These are phyloP conservation scores for Labrus mixtus DNA, from an alignment of 2,113 vertebrate genomes.

Conservation along the genomic window DNA sequence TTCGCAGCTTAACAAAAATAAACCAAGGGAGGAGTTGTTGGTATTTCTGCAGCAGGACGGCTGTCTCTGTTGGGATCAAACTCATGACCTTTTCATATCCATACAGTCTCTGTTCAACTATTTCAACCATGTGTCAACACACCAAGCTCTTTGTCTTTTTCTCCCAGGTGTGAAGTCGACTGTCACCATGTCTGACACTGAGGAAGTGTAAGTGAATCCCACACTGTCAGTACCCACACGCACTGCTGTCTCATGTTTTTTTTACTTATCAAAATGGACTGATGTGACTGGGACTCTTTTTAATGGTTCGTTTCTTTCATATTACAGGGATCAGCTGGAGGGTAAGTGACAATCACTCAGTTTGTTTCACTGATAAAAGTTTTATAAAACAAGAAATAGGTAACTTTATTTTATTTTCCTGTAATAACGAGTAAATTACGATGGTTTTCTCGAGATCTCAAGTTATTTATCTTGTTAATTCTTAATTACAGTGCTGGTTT, in stretches of 20 bases:
- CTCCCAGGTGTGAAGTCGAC: slow-evolving; percentile 79
- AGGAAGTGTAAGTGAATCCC: slow-evolving; percentile 90
- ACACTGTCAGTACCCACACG: background rate
- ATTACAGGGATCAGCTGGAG: slow-evolving; percentile 88
- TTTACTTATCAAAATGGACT: background rate
- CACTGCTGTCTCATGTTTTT: background rate
- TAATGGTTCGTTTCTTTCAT: slow-evolving; percentile 44
- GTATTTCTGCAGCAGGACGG: slow-evolving; percentile 2
- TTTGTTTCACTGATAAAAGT: background rate
- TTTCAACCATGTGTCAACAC: slow-evolving; percentile 2
- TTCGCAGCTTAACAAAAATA: background rate
- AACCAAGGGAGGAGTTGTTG: background rate
- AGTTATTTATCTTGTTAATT: no score
- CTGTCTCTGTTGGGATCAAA: slow-evolving; percentile 9
- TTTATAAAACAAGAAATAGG: no score
- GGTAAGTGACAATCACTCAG: slow-evolving; percentile 85
- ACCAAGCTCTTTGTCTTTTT: slow-evolving; percentile 22
- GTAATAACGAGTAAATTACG: no score
- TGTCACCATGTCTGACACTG: slow-evolving; percentile 92
- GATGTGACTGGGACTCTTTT: background rate
- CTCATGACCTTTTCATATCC: background rate
- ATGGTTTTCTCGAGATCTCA: no score
- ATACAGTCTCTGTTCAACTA: background rate
- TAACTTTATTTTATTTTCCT: no score
- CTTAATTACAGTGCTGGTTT: no score